A percentile compares a stretch with the other conserved stretches of the same genome.
Evolutionary conservation across 1,140 invertebrate species (phyloP).

Genomic region (Drosophila parabipectinata): DNA sequence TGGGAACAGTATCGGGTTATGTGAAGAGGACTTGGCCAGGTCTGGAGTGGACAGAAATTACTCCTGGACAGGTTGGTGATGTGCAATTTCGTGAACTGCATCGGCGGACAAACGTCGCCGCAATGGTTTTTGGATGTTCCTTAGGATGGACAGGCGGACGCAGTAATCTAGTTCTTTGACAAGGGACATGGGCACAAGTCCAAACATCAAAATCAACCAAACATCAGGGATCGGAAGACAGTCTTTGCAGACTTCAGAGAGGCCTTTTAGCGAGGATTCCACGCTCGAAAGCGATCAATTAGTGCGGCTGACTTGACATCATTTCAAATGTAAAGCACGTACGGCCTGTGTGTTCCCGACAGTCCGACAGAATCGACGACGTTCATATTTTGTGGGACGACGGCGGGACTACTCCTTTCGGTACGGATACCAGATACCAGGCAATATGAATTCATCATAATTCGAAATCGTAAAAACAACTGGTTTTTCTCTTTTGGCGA

Average conservation of each 20-base stretch:
- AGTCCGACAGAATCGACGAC: constrained; percentile 47
- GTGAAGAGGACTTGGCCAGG: constrained; percentile 3
- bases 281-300: constrained; percentile 81
- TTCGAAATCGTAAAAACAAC: constrained; percentile 67
- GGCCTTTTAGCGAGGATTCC: constrained; percentile 37
- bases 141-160: constrained; percentile 15
- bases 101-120: constrained; percentile 17
- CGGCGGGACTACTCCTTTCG: constrained; percentile 16
- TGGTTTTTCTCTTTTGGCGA: constrained; percentile 55
- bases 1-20: constrained; percentile 9
- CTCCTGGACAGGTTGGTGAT: constrained; percentile 41
- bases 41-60: constrained; percentile 40
- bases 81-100: constrained; percentile 17
- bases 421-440: constrained; percentile 3
- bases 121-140: constrained; percentile 17
- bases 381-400: constrained; percentile 38
- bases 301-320: constrained; percentile 72
- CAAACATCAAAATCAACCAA: constrained; percentile 10
- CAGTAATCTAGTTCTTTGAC: constrained; percentile 72
- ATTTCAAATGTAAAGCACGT: constrained; percentile 83
- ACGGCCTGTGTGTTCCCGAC: constrained; percentile 77
- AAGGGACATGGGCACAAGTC: constrained; percentile 68
- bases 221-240: constrained; percentile 3
- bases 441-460: constrained; percentile 78
- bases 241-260: constrained; percentile 21